Percentiles rank a stretch among this genome's conserved stretches.
These are phyloP conservation scores for Scatophagus argus DNA, from an alignment of 2,113 vertebrate genomes.

Conservation along the genomic window DNA sequence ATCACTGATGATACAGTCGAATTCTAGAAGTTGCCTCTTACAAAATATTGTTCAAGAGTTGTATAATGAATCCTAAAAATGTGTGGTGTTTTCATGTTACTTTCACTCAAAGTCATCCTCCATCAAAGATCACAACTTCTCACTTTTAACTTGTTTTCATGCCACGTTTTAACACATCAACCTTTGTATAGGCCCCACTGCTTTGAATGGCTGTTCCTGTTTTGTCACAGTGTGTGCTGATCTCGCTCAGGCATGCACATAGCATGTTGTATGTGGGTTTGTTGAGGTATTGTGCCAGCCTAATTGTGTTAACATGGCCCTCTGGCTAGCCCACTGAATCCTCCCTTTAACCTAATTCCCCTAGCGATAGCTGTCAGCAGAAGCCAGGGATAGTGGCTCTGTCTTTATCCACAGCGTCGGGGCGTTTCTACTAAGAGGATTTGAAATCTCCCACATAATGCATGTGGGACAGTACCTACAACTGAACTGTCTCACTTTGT, in stretches of 20 bases:
- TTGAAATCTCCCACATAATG: slow-evolving; percentile 58
- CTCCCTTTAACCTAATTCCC: slow-evolving; percentile 65
- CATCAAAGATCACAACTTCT: slow-evolving; percentile 2
- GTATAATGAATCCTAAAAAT: not conserved
- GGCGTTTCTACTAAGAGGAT: slow-evolving; percentile 73
- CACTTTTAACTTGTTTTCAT: not conserved
- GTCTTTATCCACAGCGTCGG: slow-evolving; percentile 49
- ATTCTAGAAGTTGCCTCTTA: not conserved
- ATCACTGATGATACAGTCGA: not conserved
- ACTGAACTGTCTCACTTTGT: slow-evolving; percentile 5
- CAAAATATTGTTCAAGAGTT: not conserved
- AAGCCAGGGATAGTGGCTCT: slow-evolving; percentile 39
- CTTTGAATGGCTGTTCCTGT: slow-evolving; percentile 35
- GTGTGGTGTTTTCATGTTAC: no score
- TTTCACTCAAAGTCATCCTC: not conserved
- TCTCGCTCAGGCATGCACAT: slow-evolving; percentile 50
- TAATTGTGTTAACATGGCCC: slow-evolving; percentile 67
- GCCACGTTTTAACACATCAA: not conserved
- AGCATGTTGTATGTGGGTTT: slow-evolving; percentile 48
- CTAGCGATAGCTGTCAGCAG: slow-evolving; percentile 46
- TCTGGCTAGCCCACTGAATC: slow-evolving; percentile 43
- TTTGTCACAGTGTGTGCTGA: slow-evolving; percentile 26
- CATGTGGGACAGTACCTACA: slow-evolving; percentile 20
- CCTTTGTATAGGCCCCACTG: slow-evolving; percentile 31
- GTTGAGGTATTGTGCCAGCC: slow-evolving; percentile 55